phyloP scores from a whole-genome alignment of 1,140 invertebrate genomes.

The Trichogramma pretiosum region DNA sequence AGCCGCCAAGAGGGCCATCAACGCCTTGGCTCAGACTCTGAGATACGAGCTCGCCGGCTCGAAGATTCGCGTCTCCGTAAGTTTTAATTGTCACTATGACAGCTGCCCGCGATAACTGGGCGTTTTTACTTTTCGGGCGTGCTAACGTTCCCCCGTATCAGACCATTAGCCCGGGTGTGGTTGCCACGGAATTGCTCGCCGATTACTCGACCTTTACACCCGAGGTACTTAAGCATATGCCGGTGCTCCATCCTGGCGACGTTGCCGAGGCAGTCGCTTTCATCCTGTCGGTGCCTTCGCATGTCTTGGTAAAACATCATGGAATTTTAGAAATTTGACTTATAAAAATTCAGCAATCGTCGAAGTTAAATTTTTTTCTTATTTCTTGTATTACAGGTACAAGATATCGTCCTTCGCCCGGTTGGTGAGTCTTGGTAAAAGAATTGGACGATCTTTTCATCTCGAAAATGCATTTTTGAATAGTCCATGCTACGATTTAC shows the following conservation, averaged over 20 bases:
- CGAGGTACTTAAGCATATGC: conserved; percentile 33
- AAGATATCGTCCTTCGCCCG: conserved; percentile 28
- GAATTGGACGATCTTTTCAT: too few relatives aligned
- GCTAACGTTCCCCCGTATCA: too few relatives aligned
- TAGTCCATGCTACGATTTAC: neutral
- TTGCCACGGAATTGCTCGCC: conserved; percentile 33
- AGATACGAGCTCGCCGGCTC: conserved; percentile 49
- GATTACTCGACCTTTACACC: conserved; percentile 26
- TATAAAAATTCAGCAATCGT: neutral
- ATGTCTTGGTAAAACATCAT: conserved; percentile 37
- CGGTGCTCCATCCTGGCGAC: conserved; percentile 41
- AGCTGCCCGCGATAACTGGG: too few relatives aligned
- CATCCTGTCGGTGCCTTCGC: conserved; percentile 43
- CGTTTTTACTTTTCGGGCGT: too few relatives aligned
- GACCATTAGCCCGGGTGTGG: conserved; percentile 41
- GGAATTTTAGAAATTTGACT: neutral
- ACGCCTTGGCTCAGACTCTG: conserved; percentile 49
- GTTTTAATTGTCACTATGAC: too few relatives aligned
- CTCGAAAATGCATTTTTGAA: too few relatives aligned
- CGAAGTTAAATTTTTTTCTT: neutral
- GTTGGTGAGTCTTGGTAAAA: conserved; percentile 28
- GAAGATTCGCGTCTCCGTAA: conserved; percentile 33
- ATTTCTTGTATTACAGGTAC: conserved; percentile 22
- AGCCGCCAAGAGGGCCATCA: conserved; percentile 52
- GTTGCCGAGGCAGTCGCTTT: conserved; percentile 47